Evolutionary conservation across 2,113 vertebrate genomes (phyloP), one percentile per base, ranked within the genome.

Genomic region (Upupa epops): DNA sequence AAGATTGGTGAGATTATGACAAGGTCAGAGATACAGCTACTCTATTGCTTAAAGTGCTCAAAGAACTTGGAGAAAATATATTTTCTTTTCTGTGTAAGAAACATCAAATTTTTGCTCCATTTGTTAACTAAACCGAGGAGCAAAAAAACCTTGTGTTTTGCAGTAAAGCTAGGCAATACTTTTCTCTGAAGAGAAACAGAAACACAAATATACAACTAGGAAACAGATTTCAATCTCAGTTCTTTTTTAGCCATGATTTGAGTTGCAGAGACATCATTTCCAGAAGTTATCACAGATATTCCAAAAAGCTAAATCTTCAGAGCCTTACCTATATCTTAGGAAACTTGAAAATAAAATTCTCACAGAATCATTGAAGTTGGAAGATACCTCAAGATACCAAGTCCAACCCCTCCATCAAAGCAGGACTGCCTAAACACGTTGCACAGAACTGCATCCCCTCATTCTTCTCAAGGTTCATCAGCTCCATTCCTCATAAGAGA

Each of bases 241-340:
- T 82, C 14, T 66, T 59, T n/a, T 32, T 17, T 21, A 49, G 7
- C 14, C 17, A 36, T 10, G 31, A 11, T 34, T 85, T 2, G 6
- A 12, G 14, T 20, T 69, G 4, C 5, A 4, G 6, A 19, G 16
- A 0, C 54, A 4, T 48, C 16, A 31, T 5, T 34, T 17, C 9
- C 32, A 34, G 13, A 68, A 45, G 9, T 49, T 54, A 63, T 3
- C 29, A 52, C 0, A 12, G 13, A 3, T 34, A 64, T 40, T 58
- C 9, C 22, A 63, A 56, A 61, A 68, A 36, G 3, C 40, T 42
- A 42, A 42, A 42, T 42, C 40, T 42, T 42, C 40, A 42, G 40
- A 42, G 15, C 15, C 40, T 42, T 42, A 42, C 11, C 40, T 42
- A 42, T 42, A 48, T 17, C 9, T 32, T 16, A 84, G 59, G 8